Conservation (phyloP, 2,797 vertebrate genomes). For the Phrynocephalus guinanensis region DNA sequence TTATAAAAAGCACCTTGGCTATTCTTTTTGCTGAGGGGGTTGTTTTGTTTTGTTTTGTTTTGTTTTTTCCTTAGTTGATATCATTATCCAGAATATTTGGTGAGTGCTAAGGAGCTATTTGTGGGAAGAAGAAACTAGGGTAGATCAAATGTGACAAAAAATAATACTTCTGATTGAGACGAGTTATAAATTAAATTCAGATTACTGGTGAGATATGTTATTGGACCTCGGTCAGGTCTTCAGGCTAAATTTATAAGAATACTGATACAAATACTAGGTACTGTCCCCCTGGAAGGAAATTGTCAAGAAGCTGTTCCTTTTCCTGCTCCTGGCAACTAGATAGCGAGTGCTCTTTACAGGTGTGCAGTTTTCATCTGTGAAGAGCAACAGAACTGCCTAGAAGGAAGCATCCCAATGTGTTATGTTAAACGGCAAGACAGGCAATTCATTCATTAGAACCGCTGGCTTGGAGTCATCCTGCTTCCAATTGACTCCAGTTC, state of each 20-base stretch:
- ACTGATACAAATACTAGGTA: background rate
- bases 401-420: too few species aligned
- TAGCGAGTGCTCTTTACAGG: background rate
- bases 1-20: background rate
- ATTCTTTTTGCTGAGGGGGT: background rate
- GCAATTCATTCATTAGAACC: background rate
- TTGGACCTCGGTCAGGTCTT: background rate
- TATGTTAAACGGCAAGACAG: background rate
- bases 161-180: background rate
- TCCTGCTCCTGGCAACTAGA: background rate
- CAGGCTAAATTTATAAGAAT: background rate
- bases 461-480: background rate
- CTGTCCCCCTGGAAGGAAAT: background rate
- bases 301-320: background rate
- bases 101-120: background rate
- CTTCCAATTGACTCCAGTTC: background rate
- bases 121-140: background rate
- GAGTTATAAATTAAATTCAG: background rate
- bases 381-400: background rate
- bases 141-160: background rate
- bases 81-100: background rate
- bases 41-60: background rate
- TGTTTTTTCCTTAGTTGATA: background rate
- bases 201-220: fast-evolving
- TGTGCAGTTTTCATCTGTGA: background rate